phyloP scores from a whole-genome alignment of 2,797 vertebrate genomes.

The Danio tinwini region DNA sequence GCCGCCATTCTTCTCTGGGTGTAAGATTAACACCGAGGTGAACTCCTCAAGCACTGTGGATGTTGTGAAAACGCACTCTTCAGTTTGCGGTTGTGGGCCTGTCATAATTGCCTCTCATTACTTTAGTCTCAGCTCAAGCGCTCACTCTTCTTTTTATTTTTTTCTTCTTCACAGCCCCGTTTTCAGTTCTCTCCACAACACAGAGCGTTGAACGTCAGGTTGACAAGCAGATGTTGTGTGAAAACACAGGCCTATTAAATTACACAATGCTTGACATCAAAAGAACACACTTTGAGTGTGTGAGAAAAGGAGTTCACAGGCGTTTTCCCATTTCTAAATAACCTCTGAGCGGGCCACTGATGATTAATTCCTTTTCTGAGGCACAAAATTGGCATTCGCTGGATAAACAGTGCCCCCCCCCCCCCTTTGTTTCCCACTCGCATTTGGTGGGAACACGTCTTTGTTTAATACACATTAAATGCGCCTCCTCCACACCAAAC shows the following conservation, averaged over 20 bases:
- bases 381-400: constrained; percentile 64
- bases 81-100: constrained; percentile 27
- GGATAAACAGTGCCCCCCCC: constrained; percentile 61
- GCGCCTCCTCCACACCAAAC: constrained; percentile 21
- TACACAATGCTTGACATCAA: constrained; percentile 74
- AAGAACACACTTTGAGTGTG: constrained; percentile 67
- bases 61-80: constrained; percentile 27
- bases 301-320: constrained; percentile 70
- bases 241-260: constrained; percentile 80
- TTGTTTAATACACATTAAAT: constrained; percentile 38
- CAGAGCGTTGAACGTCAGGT: constrained; percentile 72
- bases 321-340: constrained; percentile 61
- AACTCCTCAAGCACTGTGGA: constrained; percentile 32
- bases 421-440: constrained; percentile 9
- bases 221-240: constrained; percentile 81
- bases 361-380: constrained; percentile 71
- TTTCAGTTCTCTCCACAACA: constrained; percentile 66
- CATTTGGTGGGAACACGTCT: constrained; percentile 41
- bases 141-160: constrained; percentile 40
- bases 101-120: constrained; percentile 48
- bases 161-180: constrained; percentile 9
- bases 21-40: constrained; percentile 29
- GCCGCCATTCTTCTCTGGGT: constrained; percentile 24
- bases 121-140: constrained; percentile 22
- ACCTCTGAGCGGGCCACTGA: constrained; percentile 66